These are phyloP conservation scores for Sinella curviseta DNA, from an alignment of 1,140 invertebrate species.

Conservation along the genomic window DNA sequence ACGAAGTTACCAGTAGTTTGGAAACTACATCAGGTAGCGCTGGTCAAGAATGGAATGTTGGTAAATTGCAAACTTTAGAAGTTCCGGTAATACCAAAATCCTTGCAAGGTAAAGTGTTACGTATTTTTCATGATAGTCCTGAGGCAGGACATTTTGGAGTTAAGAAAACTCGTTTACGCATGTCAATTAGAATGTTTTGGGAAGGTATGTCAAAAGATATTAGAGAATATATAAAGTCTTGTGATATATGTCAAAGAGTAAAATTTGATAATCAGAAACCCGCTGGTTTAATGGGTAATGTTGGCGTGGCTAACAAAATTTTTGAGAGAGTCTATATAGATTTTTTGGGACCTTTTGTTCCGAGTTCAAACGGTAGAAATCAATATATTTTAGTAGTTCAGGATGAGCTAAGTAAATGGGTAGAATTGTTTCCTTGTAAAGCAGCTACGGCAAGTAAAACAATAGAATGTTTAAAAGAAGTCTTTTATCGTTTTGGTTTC, in stretches of 20 bases:
- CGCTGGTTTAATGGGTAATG: neutral
- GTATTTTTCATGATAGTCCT: slow-evolving; percentile 24
- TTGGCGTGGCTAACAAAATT: neutral
- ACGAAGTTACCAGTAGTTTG: neutral
- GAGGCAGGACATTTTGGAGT: slow-evolving; percentile 22
- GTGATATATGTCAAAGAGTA: slow-evolving; percentile 29
- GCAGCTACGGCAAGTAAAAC: slow-evolving; percentile 51
- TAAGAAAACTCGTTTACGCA: slow-evolving; percentile 21
- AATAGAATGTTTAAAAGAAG: slow-evolving; percentile 47
- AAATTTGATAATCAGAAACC: slow-evolving; percentile 6
- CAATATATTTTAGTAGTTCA: slow-evolving; percentile 51
- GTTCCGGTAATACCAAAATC: neutral
- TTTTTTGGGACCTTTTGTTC: slow-evolving; percentile 44
- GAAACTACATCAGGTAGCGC: neutral
- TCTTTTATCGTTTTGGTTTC: slow-evolving; percentile 50
- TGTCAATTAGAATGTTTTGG: slow-evolving; percentile 25
- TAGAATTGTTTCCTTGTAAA: slow-evolving; percentile 47
- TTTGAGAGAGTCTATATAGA: slow-evolving; percentile 43
- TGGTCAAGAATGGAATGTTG: neutral
- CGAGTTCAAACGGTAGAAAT: slow-evolving; percentile 32
- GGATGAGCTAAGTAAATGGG: slow-evolving; percentile 53
- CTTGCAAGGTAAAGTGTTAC: neutral
- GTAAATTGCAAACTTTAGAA: neutral
- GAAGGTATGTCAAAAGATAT: slow-evolving; percentile 27
- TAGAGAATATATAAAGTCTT: slow-evolving; percentile 27